phyloP scores from a whole-genome alignment of 2,113 vertebrate species.

The Paracanthobrama guichenoti region DNA sequence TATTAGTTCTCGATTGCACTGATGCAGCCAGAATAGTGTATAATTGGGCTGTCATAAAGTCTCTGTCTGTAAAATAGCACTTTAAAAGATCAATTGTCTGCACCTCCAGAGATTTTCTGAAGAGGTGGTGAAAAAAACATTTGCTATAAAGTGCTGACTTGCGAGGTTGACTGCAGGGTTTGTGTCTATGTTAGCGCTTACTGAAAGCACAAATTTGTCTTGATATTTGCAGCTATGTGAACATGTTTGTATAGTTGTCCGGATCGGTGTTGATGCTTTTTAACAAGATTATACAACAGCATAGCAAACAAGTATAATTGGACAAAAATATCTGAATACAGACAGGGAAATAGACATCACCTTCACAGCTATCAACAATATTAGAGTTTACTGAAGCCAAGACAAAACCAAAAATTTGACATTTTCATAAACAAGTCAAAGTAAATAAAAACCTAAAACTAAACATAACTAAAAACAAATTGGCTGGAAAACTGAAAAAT shows the following conservation, averaged over 20 bases:
- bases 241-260: background rate
- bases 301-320: background rate
- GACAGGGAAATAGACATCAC: background rate
- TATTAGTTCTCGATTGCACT: background rate
- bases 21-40: background rate
- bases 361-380: too few relatives aligned
- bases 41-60: conserved; percentile 28
- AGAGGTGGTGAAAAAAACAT: conserved; percentile 2
- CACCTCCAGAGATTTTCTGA: conserved; percentile 25
- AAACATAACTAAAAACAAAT: too few relatives aligned
- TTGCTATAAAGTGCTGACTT: conserved; percentile 44
- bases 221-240: background rate
- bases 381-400: too few relatives aligned
- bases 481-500: too few relatives aligned
- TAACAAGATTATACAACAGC: background rate
- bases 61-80: conserved; percentile 30
- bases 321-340: background rate
- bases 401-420: too few relatives aligned
- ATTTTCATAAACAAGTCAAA: too few relatives aligned
- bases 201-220: background rate
- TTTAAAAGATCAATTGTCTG: conserved; percentile 42
- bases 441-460: too few relatives aligned
- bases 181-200: background rate
- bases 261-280: background rate
- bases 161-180: background rate